These are phyloP conservation scores for Monochamus saltuarius DNA, from an alignment of 1,140 invertebrate species.

Conservation along the genomic window DNA sequence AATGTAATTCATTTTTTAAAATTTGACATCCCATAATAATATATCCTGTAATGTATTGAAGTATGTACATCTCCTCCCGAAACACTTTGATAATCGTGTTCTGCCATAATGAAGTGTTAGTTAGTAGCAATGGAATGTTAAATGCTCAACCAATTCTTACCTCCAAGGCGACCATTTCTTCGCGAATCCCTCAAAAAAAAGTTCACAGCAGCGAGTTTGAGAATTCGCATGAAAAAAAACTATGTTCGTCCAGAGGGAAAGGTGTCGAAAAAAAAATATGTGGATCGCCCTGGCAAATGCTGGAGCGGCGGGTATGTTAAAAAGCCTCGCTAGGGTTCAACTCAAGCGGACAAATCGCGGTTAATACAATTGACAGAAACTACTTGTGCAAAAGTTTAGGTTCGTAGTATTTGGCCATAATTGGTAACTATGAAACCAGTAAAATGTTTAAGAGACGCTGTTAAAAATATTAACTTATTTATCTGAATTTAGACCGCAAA, in stretches of 20 bases:
- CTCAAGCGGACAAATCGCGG: constrained; percentile 13
- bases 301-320: constrained; percentile 45
- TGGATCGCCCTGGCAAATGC: constrained; percentile 52
- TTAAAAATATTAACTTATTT: too few species aligned
- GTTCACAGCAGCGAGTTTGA: constrained; percentile 15
- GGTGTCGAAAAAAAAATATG: constrained; percentile 39
- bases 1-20: too few species aligned
- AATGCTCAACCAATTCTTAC: constrained; percentile 29
- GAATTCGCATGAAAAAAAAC: constrained; percentile 23
- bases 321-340: constrained; percentile 35
- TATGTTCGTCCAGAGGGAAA: constrained; percentile 13
- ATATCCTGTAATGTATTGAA: too few species aligned
- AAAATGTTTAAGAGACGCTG: too few species aligned
- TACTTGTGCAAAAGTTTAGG: constrained; percentile 13
- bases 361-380: constrained; percentile 22
- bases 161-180: constrained; percentile 41
- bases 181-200: constrained; percentile 29
- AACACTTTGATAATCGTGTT: too few species aligned
- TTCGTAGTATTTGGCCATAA: too few species aligned
- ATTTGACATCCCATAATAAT: too few species aligned
- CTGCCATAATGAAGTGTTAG: not conserved
- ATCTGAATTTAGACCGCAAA: too few species aligned
- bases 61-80: too few species aligned
- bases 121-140: constrained; percentile 9
- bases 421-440: too few species aligned